phyloP scores from a whole-genome alignment of 2,797 vertebrate species.

The Amphiprion clarkii region DNA sequence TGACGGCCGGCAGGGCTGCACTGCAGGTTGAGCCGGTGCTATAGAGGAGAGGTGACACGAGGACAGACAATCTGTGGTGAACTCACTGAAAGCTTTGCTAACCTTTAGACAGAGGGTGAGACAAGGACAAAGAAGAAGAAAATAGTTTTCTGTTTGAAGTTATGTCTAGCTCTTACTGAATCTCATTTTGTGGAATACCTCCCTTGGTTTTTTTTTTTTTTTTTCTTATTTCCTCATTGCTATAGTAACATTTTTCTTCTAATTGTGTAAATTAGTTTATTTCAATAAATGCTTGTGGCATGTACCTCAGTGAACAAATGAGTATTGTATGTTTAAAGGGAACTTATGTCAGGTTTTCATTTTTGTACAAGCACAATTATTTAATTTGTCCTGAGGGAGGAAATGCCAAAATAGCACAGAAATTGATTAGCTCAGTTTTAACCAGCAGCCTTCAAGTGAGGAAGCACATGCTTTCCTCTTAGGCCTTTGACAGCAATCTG shows the following conservation, averaged over 20 bases:
- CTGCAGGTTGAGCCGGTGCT: slow-evolving; percentile 7
- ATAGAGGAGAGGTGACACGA: slow-evolving; percentile 24
- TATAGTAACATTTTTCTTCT: slow-evolving; percentile 85
- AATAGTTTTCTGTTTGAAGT: slow-evolving; percentile 73
- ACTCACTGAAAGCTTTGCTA: slow-evolving; percentile 22
- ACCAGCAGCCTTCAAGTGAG: slow-evolving; percentile 1
- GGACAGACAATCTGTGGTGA: slow-evolving; percentile 35
- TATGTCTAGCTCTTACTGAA: slow-evolving; percentile 86
- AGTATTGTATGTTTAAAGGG: background rate
- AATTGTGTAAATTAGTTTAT: slow-evolving; percentile 38
- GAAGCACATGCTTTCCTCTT: background rate
- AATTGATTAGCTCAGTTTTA: background rate
- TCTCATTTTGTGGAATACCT: slow-evolving; percentile 85
- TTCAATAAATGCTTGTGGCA: slow-evolving; percentile 14
- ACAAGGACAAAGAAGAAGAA: slow-evolving; percentile 22
- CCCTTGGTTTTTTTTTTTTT: slow-evolving; percentile 81
- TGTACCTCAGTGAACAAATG: slow-evolving; percentile 24
- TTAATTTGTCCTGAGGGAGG: slow-evolving; percentile 15
- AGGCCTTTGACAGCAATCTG: background rate
- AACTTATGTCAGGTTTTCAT: slow-evolving; percentile 11
- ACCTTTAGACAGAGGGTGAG: slow-evolving; percentile 37
- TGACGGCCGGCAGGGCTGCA: slow-evolving; percentile 2
- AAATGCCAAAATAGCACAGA: background rate
- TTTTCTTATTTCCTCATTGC: slow-evolving; percentile 79
- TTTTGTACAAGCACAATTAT: slow-evolving; percentile 15